Evolutionary conservation across 2,113 vertebrate species (phyloP).

Genomic region (Archocentrus centrarchus): DNA sequence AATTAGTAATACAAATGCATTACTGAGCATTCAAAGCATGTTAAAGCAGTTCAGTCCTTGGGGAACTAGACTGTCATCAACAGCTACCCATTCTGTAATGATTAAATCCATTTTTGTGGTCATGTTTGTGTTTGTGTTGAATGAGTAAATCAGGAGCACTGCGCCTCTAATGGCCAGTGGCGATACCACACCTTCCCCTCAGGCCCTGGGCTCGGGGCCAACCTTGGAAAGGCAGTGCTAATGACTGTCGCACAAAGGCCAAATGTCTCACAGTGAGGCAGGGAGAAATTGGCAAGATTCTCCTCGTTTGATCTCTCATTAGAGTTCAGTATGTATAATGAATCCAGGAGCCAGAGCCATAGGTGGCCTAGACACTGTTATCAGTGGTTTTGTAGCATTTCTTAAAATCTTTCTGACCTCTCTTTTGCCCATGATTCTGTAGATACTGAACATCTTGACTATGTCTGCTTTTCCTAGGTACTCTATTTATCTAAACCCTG

Average conservation of each 20-base stretch:
- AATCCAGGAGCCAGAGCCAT: constrained; percentile 40
- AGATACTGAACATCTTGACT: not conserved
- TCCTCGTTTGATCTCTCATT: constrained; percentile 49
- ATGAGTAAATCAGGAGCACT: constrained; percentile 3
- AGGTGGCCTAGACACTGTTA: constrained; percentile 15
- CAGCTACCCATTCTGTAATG: not conserved
- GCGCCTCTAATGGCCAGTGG: constrained; percentile 36
- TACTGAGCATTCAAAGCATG: not conserved
- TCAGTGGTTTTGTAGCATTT: not conserved
- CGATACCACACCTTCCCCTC: constrained; percentile 22
- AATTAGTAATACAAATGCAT: not conserved
- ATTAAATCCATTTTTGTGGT: not conserved
- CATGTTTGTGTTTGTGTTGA: constrained; percentile 9
- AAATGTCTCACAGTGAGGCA: constrained; percentile 68
- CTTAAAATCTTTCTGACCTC: not conserved
- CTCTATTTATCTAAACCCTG: not conserved
- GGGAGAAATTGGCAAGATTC: constrained; percentile 61
- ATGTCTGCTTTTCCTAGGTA: not conserved
- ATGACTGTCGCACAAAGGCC: constrained; percentile 77
- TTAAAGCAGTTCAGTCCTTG: not conserved
- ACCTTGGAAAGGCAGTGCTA: constrained; percentile 70
- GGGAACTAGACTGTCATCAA: not conserved
- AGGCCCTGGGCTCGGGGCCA: constrained; percentile 66
- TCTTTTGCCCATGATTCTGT: not conserved
- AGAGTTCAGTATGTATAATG: constrained; percentile 45